Percentiles rank a stretch among this genome's conserved stretches.
phyloP scores from a whole-genome alignment of 1,140 invertebrate genomes.

The Centruroides vittatus region DNA sequence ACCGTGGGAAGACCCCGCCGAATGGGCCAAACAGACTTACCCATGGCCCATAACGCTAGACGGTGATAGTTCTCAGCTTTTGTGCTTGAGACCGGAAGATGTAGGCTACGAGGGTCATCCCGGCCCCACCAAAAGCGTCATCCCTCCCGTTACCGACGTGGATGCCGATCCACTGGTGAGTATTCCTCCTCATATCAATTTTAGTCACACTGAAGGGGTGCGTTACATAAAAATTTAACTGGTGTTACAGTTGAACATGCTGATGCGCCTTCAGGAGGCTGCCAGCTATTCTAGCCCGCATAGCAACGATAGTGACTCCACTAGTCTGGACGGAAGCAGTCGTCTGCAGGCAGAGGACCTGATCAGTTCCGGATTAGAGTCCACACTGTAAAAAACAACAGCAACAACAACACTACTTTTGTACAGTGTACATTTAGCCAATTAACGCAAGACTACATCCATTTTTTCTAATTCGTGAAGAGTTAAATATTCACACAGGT shows the following conservation, averaged over 20 bases:
- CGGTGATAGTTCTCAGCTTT: conserved; percentile 16
- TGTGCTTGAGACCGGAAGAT: conserved; percentile 48
- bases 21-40: conserved; percentile 76
- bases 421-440: too few species aligned
- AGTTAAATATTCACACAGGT: too few species aligned
- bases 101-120: conserved; percentile 45
- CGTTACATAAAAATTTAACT: too few species aligned
- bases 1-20: conserved; percentile 60
- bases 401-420: too few species aligned
- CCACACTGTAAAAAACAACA: too few species aligned
- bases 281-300: conserved; percentile 49
- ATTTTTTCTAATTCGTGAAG: too few species aligned
- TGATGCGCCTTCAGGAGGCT: conserved; percentile 84
- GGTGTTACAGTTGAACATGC: conserved; percentile 62
- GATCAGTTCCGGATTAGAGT: too few species aligned
- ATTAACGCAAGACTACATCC: too few species aligned
- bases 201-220: too few species aligned
- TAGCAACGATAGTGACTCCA: too few species aligned
- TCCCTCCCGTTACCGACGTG: conserved; percentile 13
- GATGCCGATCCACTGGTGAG: conserved; percentile 22
- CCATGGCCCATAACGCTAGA: conserved; percentile 47
- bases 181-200: conserved; percentile 1
- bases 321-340: too few species aligned
- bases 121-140: conserved; percentile 21
- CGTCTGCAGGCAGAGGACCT: too few species aligned